Evolutionary conservation across 2,797 vertebrate genomes (phyloP).

Genomic region (Nyctalus aviator): DNA sequence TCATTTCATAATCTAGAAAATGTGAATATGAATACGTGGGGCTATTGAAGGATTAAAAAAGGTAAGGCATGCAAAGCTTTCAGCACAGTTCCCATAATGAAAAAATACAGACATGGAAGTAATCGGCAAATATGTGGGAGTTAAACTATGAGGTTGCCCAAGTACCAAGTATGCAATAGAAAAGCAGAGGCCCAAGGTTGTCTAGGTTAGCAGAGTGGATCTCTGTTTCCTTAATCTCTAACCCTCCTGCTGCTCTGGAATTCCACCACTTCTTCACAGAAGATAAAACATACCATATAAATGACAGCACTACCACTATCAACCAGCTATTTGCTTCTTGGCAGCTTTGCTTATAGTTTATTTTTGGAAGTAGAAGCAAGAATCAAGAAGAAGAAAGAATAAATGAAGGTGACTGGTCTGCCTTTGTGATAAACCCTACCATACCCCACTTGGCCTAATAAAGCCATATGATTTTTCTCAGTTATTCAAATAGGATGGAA

Average conservation of each 20-base stretch:
- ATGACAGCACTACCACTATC: neutral
- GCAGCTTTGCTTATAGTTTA: neutral
- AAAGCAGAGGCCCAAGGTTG: neutral
- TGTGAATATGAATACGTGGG: neutral
- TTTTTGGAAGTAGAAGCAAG: neutral
- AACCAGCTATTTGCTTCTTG: neutral
- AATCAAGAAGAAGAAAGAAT: neutral
- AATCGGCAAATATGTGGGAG: neutral
- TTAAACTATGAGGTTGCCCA: neutral
- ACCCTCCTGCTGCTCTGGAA: neutral
- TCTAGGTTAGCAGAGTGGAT: neutral
- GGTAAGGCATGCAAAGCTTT: neutral
- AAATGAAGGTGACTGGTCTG: neutral
- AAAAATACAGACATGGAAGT: neutral
- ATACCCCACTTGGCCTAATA: neutral
- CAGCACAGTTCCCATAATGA: neutral
- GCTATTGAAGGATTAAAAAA: neutral
- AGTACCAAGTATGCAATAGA: neutral
- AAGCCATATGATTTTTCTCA: slow-evolving; percentile 43
- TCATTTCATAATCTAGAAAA: slow-evolving; percentile 1
- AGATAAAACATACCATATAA: neutral
- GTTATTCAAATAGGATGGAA: slow-evolving; percentile 44
- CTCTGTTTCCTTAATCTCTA: neutral
- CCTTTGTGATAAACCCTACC: neutral
- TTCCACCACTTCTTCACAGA: neutral